Evolutionary conservation across 2,113 vertebrate species (phyloP).

Genomic region (Pygoscelis adeliae): DNA sequence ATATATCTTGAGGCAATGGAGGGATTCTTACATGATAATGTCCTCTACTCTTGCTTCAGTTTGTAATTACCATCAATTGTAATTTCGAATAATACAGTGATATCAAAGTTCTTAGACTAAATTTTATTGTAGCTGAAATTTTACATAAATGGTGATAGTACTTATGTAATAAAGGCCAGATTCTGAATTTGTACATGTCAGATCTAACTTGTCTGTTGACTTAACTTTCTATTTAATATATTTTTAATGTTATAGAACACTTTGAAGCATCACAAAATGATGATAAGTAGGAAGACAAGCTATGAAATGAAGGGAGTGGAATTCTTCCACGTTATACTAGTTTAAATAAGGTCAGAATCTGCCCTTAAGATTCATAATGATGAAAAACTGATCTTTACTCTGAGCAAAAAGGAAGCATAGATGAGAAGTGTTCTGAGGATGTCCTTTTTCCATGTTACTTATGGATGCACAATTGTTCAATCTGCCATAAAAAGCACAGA

Average conservation of each 20-base stretch:
- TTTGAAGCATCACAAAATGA: not conserved
- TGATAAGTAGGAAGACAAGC: not conserved
- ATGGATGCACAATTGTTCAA: not conserved
- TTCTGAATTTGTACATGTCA: not conserved
- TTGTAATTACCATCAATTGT: conserved; percentile 9
- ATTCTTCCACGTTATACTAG: not conserved
- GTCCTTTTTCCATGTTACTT: not conserved
- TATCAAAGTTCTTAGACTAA: not conserved
- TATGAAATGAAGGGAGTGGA: not conserved
- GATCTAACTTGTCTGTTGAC: not conserved
- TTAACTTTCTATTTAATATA: not conserved
- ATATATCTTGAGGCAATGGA: conserved; percentile 28
- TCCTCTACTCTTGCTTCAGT: not conserved
- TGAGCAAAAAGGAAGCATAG: not conserved
- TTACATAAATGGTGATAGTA: not conserved
- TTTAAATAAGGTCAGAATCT: not conserved
- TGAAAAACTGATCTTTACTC: not conserved
- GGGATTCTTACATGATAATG: conserved; percentile 1
- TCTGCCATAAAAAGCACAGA: not conserved
- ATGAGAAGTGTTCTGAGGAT: not conserved
- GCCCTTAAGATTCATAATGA: not conserved
- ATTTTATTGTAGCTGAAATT: not conserved
- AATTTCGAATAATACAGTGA: not conserved
- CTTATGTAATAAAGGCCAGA: not conserved
- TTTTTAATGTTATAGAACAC: not conserved